Conservation (phyloP, 1,140 invertebrate species). For the Drosophila nasuta region DNA sequence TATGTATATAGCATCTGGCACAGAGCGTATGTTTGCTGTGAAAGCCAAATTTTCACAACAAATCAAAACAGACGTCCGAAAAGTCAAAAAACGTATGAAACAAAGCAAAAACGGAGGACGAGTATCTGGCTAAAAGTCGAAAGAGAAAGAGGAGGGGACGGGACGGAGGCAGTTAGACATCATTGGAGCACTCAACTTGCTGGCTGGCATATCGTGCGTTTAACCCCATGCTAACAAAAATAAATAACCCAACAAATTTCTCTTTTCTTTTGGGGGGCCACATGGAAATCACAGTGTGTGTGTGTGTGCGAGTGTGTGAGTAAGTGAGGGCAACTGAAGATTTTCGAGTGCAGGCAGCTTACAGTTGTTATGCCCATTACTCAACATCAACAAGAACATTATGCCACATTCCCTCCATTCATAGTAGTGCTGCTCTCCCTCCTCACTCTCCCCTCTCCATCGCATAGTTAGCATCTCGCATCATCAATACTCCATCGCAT, state of each 20-base stretch:
- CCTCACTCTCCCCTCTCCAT: constrained; percentile 1
- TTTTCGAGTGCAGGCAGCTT: constrained; percentile 71
- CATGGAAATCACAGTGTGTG: constrained; percentile 30
- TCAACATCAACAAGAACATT: constrained; percentile 83
- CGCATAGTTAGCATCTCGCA: too few relatives aligned
- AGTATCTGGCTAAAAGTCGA: constrained; percentile 12
- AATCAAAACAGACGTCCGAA: constrained; percentile 71
- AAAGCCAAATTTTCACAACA: constrained; percentile 81
- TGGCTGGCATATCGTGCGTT: constrained; percentile 30
- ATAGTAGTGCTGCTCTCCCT: constrained; percentile 36
- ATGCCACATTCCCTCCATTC: constrained; percentile 77
- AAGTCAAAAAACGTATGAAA: constrained; percentile 64
- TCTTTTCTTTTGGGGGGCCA: constrained; percentile 63
- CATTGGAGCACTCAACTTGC: constrained; percentile 41
- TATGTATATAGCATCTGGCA: constrained; percentile 1
- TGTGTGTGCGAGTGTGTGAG: constrained; percentile 24
- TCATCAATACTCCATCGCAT: constrained; percentile 27
- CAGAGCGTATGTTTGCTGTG: constrained; percentile 56
- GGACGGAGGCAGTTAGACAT: constrained; percentile 31
- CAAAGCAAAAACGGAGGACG: constrained; percentile 30
- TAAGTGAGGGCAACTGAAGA: constrained; percentile 9
- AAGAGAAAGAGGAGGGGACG: constrained; percentile 3
- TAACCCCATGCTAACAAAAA: constrained; percentile 56
- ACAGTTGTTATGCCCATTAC: constrained; percentile 82
- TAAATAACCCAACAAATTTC: constrained; percentile 71